phyloP scores from a whole-genome alignment of 1,140 invertebrate genomes.

The Aphelenchoides fujianensis region DNA sequence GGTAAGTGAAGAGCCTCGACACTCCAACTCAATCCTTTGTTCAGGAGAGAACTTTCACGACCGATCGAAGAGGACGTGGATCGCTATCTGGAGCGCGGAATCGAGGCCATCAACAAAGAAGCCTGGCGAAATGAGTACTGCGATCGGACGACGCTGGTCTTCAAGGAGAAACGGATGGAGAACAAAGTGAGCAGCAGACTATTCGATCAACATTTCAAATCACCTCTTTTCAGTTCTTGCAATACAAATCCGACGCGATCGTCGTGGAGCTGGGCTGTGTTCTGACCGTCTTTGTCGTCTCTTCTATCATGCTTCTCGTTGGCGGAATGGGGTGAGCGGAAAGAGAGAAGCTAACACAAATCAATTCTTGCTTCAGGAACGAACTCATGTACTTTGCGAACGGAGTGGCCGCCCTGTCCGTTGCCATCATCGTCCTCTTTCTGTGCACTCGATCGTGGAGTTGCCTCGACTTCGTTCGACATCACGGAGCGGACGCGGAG shows the following conservation, averaged over 20 bases:
- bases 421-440: conserved; percentile 34
- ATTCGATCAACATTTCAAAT: too few species aligned
- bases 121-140: conserved; percentile 47
- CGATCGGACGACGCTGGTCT: conserved; percentile 29
- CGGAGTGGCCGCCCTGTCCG: conserved; percentile 27
- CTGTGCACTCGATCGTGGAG: background rate
- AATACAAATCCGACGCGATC: conserved; percentile 49
- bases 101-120: conserved; percentile 52
- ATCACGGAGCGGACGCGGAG: conserved; percentile 11
- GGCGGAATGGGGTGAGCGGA: conserved; percentile 35
- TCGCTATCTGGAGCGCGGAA: conserved; percentile 45
- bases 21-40: too few species aligned
- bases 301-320: conserved; percentile 33
- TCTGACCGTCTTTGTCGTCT: conserved; percentile 39
- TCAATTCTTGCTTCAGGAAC: background rate
- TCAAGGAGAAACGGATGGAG: conserved; percentile 43
- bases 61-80: conserved; percentile 52
- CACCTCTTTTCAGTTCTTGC: conserved; percentile 44
- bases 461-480: background rate
- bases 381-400: conserved; percentile 23
- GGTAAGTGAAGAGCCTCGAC: too few species aligned
- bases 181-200: conserved; percentile 35
- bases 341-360: background rate
- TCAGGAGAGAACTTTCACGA: conserved; percentile 43
- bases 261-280: conserved; percentile 44